Percentiles rank a stretch among this genome's conserved stretches.
These are phyloP conservation scores for Lymantria dispar DNA, from an alignment of 2,888 invertebrate species.

Conservation along the genomic window DNA sequence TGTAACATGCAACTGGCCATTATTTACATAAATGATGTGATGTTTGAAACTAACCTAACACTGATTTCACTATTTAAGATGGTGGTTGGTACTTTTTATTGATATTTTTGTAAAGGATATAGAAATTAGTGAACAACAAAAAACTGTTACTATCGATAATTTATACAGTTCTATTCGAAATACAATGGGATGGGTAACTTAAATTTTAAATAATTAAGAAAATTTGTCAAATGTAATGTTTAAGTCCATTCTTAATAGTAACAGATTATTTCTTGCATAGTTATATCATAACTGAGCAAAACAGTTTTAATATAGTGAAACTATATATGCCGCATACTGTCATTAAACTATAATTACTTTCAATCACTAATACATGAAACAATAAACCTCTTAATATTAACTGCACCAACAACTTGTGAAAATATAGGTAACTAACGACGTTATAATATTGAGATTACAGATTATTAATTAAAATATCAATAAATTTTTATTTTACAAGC, in stretches of 20 bases:
- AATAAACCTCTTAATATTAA: constrained; percentile 20
- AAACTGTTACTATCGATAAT: too few species aligned
- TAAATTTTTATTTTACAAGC: constrained; percentile 52
- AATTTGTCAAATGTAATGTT: too few species aligned
- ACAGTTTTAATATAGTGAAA: background rate
- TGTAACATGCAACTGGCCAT: constrained; percentile 29
- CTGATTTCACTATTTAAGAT: constrained; percentile 4
- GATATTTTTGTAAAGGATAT: background rate
- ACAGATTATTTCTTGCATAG: too few species aligned
- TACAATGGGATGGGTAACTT: too few species aligned
- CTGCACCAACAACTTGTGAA: constrained; percentile 70
- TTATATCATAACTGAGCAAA: too few species aligned
- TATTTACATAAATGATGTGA: constrained; percentile 34
- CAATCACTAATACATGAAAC: background rate
- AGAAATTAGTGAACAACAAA: too few species aligned
- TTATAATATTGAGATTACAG: constrained; percentile 63
- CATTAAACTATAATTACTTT: background rate
- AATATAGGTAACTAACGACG: constrained; percentile 67
- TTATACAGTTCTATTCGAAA: too few species aligned
- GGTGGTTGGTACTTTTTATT: constrained; percentile 4
- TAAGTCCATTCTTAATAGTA: too few species aligned
- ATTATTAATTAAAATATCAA: constrained; percentile 46
- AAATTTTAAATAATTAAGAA: too few species aligned
- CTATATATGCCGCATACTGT: background rate
- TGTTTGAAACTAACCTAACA: constrained; percentile 20